Base-by-base conservation (phyloP, 2,797 vertebrate genomes). In the Etheostoma nigrum region DNA sequence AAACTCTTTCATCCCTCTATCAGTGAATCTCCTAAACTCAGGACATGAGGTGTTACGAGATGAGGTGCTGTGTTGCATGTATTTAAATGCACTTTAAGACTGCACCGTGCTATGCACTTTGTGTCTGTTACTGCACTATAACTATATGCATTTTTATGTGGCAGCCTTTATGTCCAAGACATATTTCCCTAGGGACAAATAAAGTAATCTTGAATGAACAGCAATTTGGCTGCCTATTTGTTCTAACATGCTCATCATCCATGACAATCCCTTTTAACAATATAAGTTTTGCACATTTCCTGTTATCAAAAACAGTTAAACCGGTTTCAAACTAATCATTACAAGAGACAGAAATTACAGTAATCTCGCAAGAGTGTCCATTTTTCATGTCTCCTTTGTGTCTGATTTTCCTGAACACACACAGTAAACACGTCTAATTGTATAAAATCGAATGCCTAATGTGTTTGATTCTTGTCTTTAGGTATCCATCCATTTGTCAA, bases 341-440 rank as follows among this genome's bases (percentile, higher is more conserved):
- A 76, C 36, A 74, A 42, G 1, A 44, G 48, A 30, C 0, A 13
- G 30, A 81, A 86, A 88, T 83, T 58, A 86, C 63, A 78, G 71
- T 78, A 18, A 80, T 83, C 59, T 65, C 33, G 33, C 14, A 57
- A 52, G 4, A 54, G 19, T 4, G 42, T 63, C 54, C 21, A 60
- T 81, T 85, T 77, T 72, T 74, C 30, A 63, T 5, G 21, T 30
- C 60, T 54, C 21, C 8, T 9, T 51, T 51, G 42, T 9, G 69
- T 66, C 48, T 42, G 49, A 75, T 82, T 83, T 78, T 59, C 19
- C 59, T 42, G 16, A 73, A 75, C 19, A 52, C 7, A 59, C 16
- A 82, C 36, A 83, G 61, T 83, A 83, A 72, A 79, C 60, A 70
- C 36, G 57, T 66, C 23, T 61, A 14, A 80, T 67, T 73, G 78